phyloP scores from a whole-genome alignment of 2,888 invertebrate species.

The Torymus auratus region DNA sequence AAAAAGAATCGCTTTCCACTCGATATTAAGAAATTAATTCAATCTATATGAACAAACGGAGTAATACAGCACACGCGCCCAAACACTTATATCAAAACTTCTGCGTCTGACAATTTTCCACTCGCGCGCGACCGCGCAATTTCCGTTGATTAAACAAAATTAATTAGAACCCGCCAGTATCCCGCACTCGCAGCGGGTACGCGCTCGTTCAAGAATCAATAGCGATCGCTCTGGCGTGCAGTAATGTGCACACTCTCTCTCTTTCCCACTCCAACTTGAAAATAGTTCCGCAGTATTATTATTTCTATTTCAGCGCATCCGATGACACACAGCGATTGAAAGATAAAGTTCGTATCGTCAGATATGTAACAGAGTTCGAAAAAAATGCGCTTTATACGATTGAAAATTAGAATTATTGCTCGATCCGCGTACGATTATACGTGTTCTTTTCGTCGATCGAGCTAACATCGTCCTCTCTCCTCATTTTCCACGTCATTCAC shows the following conservation, averaged over 20 bases:
- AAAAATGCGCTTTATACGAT: too few species aligned
- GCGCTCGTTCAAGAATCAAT: too few species aligned
- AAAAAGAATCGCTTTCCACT: too few species aligned
- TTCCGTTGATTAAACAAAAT: conserved; percentile 28
- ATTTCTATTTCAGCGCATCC: too few species aligned
- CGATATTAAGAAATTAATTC: too few species aligned
- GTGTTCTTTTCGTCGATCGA: background rate
- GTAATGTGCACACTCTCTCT: conserved; percentile 16
- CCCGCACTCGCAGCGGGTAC: background rate
- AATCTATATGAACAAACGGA: too few species aligned
- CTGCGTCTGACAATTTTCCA: background rate
- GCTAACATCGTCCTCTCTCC: background rate
- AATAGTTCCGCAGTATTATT: too few species aligned
- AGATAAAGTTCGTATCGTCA: too few species aligned
- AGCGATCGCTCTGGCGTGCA: background rate
- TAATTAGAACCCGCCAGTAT: conserved; percentile 6
- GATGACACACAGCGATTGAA: too few species aligned
- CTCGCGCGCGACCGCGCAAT: background rate
- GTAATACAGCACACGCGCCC: background rate
- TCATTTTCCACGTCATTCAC: background rate
- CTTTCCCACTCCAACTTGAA: background rate
- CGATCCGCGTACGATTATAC: too few species aligned
- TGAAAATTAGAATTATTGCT: too few species aligned
- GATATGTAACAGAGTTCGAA: too few species aligned
- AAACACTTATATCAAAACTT: background rate